Evolutionary conservation across 2,113 vertebrate species (phyloP), one percentile per base, ranked within the genome.

Genomic region (Anas platyrhynchos): DNA sequence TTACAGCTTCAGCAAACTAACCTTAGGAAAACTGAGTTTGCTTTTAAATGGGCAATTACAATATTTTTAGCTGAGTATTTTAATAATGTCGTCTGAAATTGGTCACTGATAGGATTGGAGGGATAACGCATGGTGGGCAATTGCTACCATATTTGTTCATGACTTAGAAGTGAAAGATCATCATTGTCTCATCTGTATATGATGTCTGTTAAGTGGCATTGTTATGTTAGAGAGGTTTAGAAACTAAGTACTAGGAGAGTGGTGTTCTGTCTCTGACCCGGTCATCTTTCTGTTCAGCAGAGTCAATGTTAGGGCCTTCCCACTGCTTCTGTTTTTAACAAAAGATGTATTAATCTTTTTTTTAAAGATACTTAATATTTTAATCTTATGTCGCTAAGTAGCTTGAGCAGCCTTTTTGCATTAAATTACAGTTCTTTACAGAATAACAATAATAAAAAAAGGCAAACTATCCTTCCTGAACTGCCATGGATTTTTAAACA

Each of bases 401-500:
- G 21, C 58, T 82, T 74, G 43, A 71, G 22, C 71, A 48, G 25
- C 78, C 73, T 32, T 94, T 91, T 80, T 92, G 78, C 56, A 75
- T 91, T 73, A 76, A 81, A 75, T 54, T 92, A 15, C 18, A 69
- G 31, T 86, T 85, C 8, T 80, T 83, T 72, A 86, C 85, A 65
- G 36, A 89, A 26, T 55, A 72, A 67, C 69, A 89, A 89, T 56
- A 46, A 48, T 68, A 66, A 93, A 87, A 62, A 48, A 72, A 58
- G 91, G 73, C 41, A 83, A 78, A 86, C n/a, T 61, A 13, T 88
- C 54, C 68, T 81, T 90, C 43, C 75, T 62, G 86, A 62, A 83
- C 88, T 22, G 16, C 50, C 41, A 14, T 67, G 61, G 80, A 84
- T 96, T 96, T 95, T 95, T 96, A 88, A 94, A 91, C 75, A 92